Evolutionary conservation across 1,140 invertebrate species (phyloP), one percentile per base, ranked within the genome.

Genomic region (Lepidotrigona ventralis): DNA sequence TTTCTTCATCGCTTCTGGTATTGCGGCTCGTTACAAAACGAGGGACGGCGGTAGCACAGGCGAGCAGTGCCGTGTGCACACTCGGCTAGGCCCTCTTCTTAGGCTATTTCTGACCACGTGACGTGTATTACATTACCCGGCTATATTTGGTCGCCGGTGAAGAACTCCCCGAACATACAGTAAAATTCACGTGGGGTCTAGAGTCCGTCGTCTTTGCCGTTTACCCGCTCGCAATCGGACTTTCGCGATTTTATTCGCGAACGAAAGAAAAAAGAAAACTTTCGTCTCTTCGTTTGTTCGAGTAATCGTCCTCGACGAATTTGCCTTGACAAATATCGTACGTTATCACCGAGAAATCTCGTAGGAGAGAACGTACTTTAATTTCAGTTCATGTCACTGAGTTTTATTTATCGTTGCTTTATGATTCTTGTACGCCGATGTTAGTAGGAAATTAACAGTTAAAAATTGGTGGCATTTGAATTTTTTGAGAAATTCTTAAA

Each of bases 51-150:
- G 4, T 15, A 73, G 81, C 74, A 23, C 23, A n/a, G 39, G 77
- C 9, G 19, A 33, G 0, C 79, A 81, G 93, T 92, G 93, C 91
- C 93, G 93, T 94, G 93, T 92, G 93, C 93, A 94, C 89, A 89
- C 87, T 81, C 85, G 81, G 86, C 90, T 91, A 92, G 89, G 85
- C 82, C 85, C 81, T 90, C 90, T 91, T 91, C 90, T 90, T 91
- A 90, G 85, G 90, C 89, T 94, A 94, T 94, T 94, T 94, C 90
- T 92, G 92, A 91, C 85, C 88, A 89, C 89, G 90, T 94, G 90
- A 93, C 90, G 90, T 94, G 92, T 93, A 93, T 94, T 94, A 93
- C 93, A 94, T 94, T 93, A 93, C 93, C 86, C 76, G 58, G 78
- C 93, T 94, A 94, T 94, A 94, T 93, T 94, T 94, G 93, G 93